Evolutionary conservation across 1,140 invertebrate species (phyloP), one percentile per base, ranked within the genome.

Genomic region (Atopsyche davidsoni): DNA sequence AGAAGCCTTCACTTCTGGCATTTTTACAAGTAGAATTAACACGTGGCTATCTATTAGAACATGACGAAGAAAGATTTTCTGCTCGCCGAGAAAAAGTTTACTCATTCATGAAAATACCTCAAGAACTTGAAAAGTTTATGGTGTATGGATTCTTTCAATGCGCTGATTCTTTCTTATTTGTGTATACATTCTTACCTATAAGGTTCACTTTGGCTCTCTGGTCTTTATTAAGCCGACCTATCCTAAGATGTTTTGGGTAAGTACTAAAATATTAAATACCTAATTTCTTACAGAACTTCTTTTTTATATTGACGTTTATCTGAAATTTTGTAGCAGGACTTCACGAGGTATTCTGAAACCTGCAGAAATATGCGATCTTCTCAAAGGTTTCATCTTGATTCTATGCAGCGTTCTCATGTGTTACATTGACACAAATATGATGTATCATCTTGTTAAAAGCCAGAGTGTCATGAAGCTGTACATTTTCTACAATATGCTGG

Each of bases 401-500:
- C 66, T 86, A 19, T 91, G 90, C 60, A 89, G 86, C 65, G 75
- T 87, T 45, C 72, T 93, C 23, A 88, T 96, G 72, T 86, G 85
- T 54, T 88, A 90, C 61, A 83, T 98, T 45, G 96, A 99, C 67
- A 97, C 94, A 9, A 97, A 96, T 54, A 92, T 98, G 77, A 86
- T 99, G 76, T 99, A 99, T 72, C 97, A 99, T 73, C 76, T 98
- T 55, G 96, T 99, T 19, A 94, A 98, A 68, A 96, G 92, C 62
- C 97, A 99, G 66, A 96, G 94, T 44, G 91, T 98, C 39, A 98
- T 99, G 64, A 99, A 99, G 67, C 73, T 99, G 38, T 99, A 99
- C 67, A 96, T 99, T 65, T 97, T 99, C 73, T 99, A 95, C 68
- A 99, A 99, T 73, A 98, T 99, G 93, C 73, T 99, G 40, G 97